Evolutionary conservation across 1,140 invertebrate genomes (phyloP), one percentile per base, ranked within the genome.

Genomic region (Pseudomyrmex dendroicus): DNA sequence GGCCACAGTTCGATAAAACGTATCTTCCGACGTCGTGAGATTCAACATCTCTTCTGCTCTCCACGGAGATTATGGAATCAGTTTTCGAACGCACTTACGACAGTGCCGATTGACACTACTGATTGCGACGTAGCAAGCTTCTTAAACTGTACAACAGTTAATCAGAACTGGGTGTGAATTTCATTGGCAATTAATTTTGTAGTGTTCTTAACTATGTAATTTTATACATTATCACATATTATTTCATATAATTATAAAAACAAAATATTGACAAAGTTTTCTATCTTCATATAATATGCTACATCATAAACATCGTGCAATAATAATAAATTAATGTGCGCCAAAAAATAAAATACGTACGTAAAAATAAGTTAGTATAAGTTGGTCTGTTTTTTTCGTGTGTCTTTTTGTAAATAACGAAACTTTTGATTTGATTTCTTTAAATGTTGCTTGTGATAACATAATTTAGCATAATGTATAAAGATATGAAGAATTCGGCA

Each of bases 91-190:
- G 82, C 56, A 70, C 20, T 87, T 87, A 85, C 86, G 85, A 73
- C 73, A 66, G 57, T 84, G 54, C 82, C 72, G 66, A 73, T 17
- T 64, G 22, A 62, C 48, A 61, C 35, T 35, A 68, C 13, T 22
- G 25, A 50, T 74, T 86, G 85, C 63, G 63, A 9, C 73, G 73
- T 78, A 72, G 62, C n/a, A 17, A 63, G 4, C 17, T 82, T 46
- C 68, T 70, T 74, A 70, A 83, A 84, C n/a, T 66, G 70, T 87
- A 84, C 80, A 85, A 87, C 85, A 87, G 85, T 76, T 87, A 68
- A 54, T 35, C 85, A 87, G 86, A 87, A 72, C 63, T 87, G 82
- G 68, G 56, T 56, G 20, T 25, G 12, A 73, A 15, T 15, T 13
- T 70, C 48, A 7, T 13, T 25, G 35, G 35, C 35, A 7, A 13